Evolutionary conservation across 2,888 invertebrate species (phyloP).

Genomic region (Megastigmus dorsalis): DNA sequence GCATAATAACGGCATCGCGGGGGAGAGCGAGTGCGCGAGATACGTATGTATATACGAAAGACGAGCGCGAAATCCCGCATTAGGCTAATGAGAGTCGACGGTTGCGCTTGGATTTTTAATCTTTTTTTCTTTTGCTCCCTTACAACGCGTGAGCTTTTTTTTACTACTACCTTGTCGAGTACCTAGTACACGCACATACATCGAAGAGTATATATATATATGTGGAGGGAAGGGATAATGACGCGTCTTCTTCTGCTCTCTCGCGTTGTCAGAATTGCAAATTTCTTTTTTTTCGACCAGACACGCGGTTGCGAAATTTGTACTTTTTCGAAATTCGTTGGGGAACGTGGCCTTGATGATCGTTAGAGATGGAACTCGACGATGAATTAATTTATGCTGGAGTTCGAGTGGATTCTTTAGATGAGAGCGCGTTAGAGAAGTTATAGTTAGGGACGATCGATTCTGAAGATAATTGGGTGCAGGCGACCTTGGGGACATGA

Average conservation of each 20-base stretch:
- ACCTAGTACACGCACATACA: neutral
- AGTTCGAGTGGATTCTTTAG: no score
- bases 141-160: neutral
- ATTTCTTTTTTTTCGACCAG: neutral
- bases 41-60: neutral
- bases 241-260: neutral
- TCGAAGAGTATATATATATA: neutral
- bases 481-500: no score
- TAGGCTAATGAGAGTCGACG: slow-evolving; percentile 44
- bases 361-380: neutral
- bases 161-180: neutral
- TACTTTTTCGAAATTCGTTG: neutral
- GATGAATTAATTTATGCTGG: no score
- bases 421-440: no score
- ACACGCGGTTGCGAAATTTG: neutral
- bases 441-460: no score
- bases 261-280: no score
- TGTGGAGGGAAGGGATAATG: slow-evolving; percentile 22
- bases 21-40: neutral
- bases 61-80: slow-evolving; percentile 36
- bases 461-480: no score
- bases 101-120: slow-evolving; percentile 5
- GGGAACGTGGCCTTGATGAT: neutral
- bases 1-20: neutral
- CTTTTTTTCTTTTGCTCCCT: neutral